A percentile compares a stretch with the other conserved stretches of the same genome.
Conservation (phyloP, 1,140 invertebrate species). For the Drosophila busckii region DNA sequence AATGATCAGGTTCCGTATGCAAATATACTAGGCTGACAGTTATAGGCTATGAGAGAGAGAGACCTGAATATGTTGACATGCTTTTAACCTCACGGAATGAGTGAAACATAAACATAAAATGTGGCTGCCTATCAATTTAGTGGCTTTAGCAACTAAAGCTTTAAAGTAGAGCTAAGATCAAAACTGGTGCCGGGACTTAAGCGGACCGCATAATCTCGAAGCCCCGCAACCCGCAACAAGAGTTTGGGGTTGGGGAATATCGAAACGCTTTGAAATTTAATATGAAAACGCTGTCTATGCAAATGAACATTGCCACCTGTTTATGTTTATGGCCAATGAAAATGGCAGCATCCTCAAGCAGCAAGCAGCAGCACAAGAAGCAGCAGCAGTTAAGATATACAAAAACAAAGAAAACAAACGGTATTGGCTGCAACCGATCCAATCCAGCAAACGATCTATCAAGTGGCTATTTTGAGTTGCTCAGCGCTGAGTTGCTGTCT, state of each 20-base stretch:
- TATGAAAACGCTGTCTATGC: slow-evolving; percentile 77
- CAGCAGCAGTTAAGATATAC: not conserved
- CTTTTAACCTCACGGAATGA: slow-evolving; percentile 3
- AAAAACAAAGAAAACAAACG: slow-evolving; percentile 28
- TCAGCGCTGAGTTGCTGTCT: not conserved
- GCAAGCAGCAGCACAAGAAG: slow-evolving; percentile 32
- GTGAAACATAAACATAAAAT: slow-evolving; percentile 56
- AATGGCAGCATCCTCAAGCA: slow-evolving; percentile 33
- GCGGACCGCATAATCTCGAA: too few relatives aligned
- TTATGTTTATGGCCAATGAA: slow-evolving; percentile 67
- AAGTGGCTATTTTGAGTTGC: slow-evolving; percentile 23
- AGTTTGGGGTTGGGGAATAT: slow-evolving; percentile 39
- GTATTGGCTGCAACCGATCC: slow-evolving; percentile 52
- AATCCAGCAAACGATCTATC: slow-evolving; percentile 54
- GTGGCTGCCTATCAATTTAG: slow-evolving; percentile 45
- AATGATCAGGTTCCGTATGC: not conserved
- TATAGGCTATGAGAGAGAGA: too few relatives aligned
- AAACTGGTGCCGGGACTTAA: too few relatives aligned
- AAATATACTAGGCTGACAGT: slow-evolving; percentile 1
- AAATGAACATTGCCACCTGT: slow-evolving; percentile 77
- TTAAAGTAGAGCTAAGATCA: slow-evolving; percentile 6
- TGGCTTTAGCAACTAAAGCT: not conserved
- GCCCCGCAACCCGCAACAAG: not conserved
- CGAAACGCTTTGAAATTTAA: slow-evolving; percentile 76
- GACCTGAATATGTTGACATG: too few relatives aligned